phyloP scores from a whole-genome alignment of 2,888 invertebrate species.

The Athalia circularis region DNA sequence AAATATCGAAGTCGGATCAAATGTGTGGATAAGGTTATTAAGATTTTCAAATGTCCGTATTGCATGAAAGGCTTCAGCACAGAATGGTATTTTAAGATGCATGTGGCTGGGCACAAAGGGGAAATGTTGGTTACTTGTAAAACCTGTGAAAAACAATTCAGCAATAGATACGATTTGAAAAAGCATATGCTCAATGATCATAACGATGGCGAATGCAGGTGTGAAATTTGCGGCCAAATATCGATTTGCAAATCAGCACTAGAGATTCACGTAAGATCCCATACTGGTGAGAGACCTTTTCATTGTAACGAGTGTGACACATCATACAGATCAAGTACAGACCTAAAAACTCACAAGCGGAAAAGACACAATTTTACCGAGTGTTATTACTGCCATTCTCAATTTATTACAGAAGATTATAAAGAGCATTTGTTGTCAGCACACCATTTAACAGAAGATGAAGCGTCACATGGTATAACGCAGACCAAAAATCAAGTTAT shows the following conservation, averaged over 20 bases:
- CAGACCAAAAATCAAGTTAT: slow-evolving; percentile 34
- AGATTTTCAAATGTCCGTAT: slow-evolving; percentile 62
- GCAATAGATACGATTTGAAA: slow-evolving; percentile 63
- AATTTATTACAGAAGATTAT: slow-evolving; percentile 50
- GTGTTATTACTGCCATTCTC: slow-evolving; percentile 52
- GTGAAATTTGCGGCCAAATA: slow-evolving; percentile 55
- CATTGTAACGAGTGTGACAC: slow-evolving; percentile 57
- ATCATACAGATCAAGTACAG: slow-evolving; percentile 50
- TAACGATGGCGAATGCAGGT: slow-evolving; percentile 54
- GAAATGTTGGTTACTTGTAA: slow-evolving; percentile 63
- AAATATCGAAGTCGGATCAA: slow-evolving; percentile 27
- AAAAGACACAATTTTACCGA: slow-evolving; percentile 54
- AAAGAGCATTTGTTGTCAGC: slow-evolving; percentile 56
- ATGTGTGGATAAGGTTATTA: slow-evolving; percentile 43
- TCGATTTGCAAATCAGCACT: slow-evolving; percentile 51
- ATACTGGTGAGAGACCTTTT: slow-evolving; percentile 45
- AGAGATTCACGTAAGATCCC: slow-evolving; percentile 54
- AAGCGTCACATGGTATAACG: slow-evolving; percentile 52
- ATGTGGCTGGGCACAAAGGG: slow-evolving; percentile 66
- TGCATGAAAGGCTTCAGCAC: slow-evolving; percentile 68
- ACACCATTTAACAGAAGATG: slow-evolving; percentile 57
- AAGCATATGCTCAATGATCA: slow-evolving; percentile 63
- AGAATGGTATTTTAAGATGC: slow-evolving; percentile 69
- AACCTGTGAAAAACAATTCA: slow-evolving; percentile 63
- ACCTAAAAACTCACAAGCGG: slow-evolving; percentile 55